Evolutionary conservation across 2,888 invertebrate species (phyloP).

Genomic region (Smittia aterrima): DNA sequence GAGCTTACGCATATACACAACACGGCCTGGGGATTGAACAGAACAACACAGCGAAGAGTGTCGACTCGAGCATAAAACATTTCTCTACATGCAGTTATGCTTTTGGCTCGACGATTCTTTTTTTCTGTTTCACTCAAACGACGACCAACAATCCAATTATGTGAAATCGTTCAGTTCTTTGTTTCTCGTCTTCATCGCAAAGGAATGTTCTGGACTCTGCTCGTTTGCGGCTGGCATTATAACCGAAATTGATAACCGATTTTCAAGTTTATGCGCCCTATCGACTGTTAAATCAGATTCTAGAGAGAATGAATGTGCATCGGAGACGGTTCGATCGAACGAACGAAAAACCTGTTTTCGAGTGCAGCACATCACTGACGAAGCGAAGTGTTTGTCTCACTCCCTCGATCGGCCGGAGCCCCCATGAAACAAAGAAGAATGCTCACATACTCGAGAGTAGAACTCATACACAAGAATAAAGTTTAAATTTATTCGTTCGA

Average conservation of each 20-base stretch:
- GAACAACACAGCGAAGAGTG: background rate
- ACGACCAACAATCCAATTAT: conserved; percentile 40
- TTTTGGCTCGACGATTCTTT: conserved; percentile 1
- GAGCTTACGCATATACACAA: conserved; percentile 33
- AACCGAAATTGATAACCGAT: background rate
- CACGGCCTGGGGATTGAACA: background rate
- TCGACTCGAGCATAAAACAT: conserved; percentile 33
- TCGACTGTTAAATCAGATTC: conserved; percentile 11
- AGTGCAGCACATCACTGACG: conserved; percentile 35
- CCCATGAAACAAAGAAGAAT: conserved; percentile 38
- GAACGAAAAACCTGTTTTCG: conserved; percentile 41
- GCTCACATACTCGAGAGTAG: conserved; percentile 25
- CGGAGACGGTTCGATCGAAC: background rate
- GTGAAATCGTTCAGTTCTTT: conserved; percentile 38
- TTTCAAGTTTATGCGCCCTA: conserved; percentile 7
- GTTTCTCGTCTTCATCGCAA: conserved; percentile 16
- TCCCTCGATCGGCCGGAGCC: conserved; percentile 4
- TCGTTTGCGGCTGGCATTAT: conserved; percentile 11
- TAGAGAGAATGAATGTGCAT: conserved; percentile 19
- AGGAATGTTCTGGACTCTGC: conserved; percentile 13
- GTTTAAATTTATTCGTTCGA: conserved; percentile 41
- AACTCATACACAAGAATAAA: conserved; percentile 34
- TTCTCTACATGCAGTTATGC: conserved; percentile 35
- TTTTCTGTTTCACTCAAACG: background rate
- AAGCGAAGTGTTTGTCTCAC: background rate